Conservation (phyloP, 2,113 vertebrate genomes). For the Origma solitaria region DNA sequence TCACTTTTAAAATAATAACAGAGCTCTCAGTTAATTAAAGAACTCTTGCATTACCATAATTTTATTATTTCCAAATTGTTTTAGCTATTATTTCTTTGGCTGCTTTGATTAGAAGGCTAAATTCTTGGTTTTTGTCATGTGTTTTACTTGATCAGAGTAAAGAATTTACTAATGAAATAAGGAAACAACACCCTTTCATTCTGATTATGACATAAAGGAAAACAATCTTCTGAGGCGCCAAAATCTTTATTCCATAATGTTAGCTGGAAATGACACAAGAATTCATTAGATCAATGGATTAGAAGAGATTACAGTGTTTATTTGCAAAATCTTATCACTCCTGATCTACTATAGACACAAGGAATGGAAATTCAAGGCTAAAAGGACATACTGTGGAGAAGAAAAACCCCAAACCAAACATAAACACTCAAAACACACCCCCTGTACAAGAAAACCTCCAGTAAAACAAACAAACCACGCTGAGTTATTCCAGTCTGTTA, state of each 20-base stretch:
- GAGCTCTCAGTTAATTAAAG: not conserved
- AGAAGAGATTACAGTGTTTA: not conserved
- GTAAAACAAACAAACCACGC: not conserved
- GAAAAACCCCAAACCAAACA: fast-evolving
- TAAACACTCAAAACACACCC: fast-evolving
- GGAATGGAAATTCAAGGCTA: not conserved
- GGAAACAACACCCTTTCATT: not conserved
- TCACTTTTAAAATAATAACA: not conserved
- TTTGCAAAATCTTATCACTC: not conserved
- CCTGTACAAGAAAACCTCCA: too few relatives aligned
- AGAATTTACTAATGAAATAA: not conserved
- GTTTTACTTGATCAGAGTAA: not conserved
- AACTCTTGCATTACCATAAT: not conserved
- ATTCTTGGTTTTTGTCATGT: not conserved
- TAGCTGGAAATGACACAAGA: not conserved
- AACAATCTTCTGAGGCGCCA: not conserved
- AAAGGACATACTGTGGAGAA: not conserved
- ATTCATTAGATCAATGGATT: not conserved
- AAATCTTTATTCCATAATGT: not conserved
- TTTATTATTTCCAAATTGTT: not conserved
- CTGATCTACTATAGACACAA: not conserved
- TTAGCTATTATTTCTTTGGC: not conserved
- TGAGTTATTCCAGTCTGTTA: not conserved
- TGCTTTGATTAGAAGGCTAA: not conserved
- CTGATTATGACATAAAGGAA: not conserved